phyloP scores from a whole-genome alignment of 2,113 vertebrate genomes.

The Serilophus lunatus region DNA sequence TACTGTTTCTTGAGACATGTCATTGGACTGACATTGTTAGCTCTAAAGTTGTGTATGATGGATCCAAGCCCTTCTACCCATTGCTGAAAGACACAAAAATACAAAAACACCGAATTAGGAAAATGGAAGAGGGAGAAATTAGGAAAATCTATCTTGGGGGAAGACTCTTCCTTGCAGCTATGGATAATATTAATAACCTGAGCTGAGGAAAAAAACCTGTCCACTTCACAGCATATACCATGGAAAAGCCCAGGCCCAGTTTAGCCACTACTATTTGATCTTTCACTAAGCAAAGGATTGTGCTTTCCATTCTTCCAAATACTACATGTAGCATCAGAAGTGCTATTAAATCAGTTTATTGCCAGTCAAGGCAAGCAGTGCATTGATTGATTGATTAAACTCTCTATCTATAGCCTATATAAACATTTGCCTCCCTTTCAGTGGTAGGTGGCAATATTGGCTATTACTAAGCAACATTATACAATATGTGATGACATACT shows the following conservation, averaged over 20 bases:
- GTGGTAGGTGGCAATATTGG: not conserved
- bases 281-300: not conserved
- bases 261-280: not conserved
- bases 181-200: not conserved
- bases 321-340: not conserved
- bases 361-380: not conserved
- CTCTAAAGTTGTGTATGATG: slow-evolving; percentile 96
- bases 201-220: not conserved
- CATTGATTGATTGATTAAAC: not conserved
- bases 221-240: not conserved
- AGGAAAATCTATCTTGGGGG: not conserved
- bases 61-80: slow-evolving; percentile 94
- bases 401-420: not conserved
- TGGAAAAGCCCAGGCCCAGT: not conserved
- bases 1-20: slow-evolving; percentile 99
- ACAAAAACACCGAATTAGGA: not conserved
- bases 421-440: not conserved
- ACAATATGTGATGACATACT: not conserved
- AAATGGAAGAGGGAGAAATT: not conserved
- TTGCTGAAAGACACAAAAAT: slow-evolving; percentile 80
- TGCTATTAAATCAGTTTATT: not conserved
- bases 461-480: not conserved
- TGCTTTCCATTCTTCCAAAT: not conserved
- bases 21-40: slow-evolving; percentile 98
- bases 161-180: not conserved